phyloP scores from a whole-genome alignment of 2,888 invertebrate species.

The Meteorus colon region DNA sequence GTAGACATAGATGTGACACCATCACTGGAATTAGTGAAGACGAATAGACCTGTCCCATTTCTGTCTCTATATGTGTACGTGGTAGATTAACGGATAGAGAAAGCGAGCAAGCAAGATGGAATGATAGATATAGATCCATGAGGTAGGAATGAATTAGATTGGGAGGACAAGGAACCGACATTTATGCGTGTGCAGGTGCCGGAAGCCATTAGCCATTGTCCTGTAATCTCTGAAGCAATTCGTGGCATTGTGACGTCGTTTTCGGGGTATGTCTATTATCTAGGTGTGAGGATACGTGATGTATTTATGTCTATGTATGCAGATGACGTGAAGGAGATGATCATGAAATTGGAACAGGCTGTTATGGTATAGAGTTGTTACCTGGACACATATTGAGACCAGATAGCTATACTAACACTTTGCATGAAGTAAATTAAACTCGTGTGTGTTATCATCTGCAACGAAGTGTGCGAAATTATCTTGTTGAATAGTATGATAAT shows the following conservation, averaged over 20 bases:
- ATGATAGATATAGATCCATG: neutral
- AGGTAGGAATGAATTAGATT: neutral
- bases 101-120: no score
- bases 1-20: neutral
- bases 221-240: constrained; percentile 46
- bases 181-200: constrained; percentile 41
- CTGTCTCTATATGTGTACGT: neutral
- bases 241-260: constrained; percentile 30
- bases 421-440: neutral
- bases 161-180: constrained; percentile 30
- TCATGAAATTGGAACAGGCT: neutral
- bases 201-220: constrained; percentile 53
- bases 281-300: constrained; percentile 10
- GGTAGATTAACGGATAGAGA: neutral
- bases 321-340: constrained; percentile 36
- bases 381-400: neutral
- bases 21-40: neutral
- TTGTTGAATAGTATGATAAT: neutral
- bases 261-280: neutral
- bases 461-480: neutral
- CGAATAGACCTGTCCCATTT: neutral
- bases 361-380: neutral
- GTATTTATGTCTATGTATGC: neutral
- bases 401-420: neutral
- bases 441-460: neutral